These are phyloP conservation scores for Patella pellucida DNA, from an alignment of 2,888 invertebrate genomes.

Conservation along the genomic window DNA sequence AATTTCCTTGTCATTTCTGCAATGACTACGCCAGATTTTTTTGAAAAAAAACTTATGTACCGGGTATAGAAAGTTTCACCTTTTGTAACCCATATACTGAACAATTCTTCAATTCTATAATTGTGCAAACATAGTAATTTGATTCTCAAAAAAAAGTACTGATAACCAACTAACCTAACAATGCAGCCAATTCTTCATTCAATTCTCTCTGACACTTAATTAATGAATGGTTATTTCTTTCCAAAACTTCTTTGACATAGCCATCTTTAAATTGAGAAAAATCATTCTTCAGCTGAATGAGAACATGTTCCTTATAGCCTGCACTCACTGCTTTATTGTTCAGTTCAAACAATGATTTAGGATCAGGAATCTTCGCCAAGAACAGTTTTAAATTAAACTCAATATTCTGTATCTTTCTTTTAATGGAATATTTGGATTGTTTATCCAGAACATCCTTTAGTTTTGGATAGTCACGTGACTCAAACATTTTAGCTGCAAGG, in stretches of 20 bases:
- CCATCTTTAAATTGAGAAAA: conserved; percentile 49
- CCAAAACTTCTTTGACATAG: conserved; percentile 51
- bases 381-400: conserved; percentile 54
- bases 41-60: too few species aligned
- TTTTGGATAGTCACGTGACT: conserved; percentile 56
- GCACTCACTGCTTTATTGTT: conserved; percentile 46
- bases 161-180: too few species aligned
- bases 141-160: too few species aligned
- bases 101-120: too few species aligned
- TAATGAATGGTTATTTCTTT: conserved; percentile 51
- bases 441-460: conserved; percentile 51
- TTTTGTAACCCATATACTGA: too few species aligned
- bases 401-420: conserved; percentile 43
- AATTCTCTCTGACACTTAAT: conserved; percentile 45
- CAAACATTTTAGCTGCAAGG: conserved; percentile 56
- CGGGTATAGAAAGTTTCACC: too few species aligned
- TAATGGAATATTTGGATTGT: conserved; percentile 33
- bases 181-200: conserved; percentile 31
- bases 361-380: conserved; percentile 61
- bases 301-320: conserved; percentile 54
- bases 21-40: too few species aligned
- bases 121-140: too few species aligned
- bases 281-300: conserved; percentile 49
- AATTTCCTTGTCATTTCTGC: too few species aligned
- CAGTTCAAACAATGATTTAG: conserved; percentile 53